phyloP scores from a whole-genome alignment of 2,113 vertebrate species.

The Mormyrus iriodes region DNA sequence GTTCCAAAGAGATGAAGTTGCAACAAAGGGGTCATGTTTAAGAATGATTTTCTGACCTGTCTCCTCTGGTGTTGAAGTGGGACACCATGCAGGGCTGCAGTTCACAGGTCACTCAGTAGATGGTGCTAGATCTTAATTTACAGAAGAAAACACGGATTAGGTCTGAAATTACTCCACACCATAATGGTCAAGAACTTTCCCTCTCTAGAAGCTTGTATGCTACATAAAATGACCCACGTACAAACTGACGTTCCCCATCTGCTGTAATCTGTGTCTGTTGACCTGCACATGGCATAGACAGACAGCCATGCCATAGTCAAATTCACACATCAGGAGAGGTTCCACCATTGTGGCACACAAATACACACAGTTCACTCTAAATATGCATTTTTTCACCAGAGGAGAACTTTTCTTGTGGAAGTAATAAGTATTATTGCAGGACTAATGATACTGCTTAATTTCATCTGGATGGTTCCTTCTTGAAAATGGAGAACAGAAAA shows the following conservation, averaged over 20 bases:
- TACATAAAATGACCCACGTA: neutral
- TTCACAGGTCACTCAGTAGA: constrained; percentile 40
- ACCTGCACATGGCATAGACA: neutral
- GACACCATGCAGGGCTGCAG: neutral
- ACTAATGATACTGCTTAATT: neutral
- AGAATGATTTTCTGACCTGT: neutral
- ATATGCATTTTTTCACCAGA: neutral
- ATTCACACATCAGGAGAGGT: no score
- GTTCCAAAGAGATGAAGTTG: neutral
- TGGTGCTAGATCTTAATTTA: constrained; percentile 49
- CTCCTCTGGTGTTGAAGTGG: neutral
- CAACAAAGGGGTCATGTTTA: neutral
- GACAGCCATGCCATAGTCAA: neutral
- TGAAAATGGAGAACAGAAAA: neutral
- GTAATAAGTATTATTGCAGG: neutral
- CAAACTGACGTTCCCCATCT: neutral
- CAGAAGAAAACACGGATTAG: neutral
- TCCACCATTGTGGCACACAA: neutral
- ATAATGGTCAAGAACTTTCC: neutral
- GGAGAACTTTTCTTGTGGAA: neutral
- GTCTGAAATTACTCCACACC: neutral
- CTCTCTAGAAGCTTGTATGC: no score
- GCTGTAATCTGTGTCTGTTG: neutral
- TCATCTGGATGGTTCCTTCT: neutral
- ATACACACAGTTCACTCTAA: neutral